A percentile compares a stretch with the other conserved stretches of the same genome.
These are phyloP conservation scores for Chloropsis hardwickii DNA, from an alignment of 2,113 vertebrate genomes.

Conservation along the genomic window DNA sequence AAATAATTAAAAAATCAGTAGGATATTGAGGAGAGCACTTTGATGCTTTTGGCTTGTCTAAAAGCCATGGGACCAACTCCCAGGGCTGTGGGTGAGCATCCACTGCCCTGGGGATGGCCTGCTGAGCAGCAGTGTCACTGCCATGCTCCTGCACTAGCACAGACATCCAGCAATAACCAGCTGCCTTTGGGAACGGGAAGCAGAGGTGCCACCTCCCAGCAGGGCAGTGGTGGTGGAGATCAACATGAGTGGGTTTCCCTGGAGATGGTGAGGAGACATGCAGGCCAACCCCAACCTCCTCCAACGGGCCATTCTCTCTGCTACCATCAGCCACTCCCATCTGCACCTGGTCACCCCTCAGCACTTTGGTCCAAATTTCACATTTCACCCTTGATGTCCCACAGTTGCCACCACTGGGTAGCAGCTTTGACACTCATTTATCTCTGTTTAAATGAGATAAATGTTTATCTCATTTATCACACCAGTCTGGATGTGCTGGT, in stretches of 20 bases:
- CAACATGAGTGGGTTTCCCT: background rate
- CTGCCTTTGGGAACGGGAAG: background rate
- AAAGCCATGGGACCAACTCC: background rate
- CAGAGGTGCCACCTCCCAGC: background rate
- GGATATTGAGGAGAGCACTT: background rate
- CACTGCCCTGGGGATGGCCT: background rate
- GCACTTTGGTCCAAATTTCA: background rate
- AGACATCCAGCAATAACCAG: background rate
- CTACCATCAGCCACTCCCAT: background rate
- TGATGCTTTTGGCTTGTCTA: background rate
- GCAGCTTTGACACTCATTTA: background rate
- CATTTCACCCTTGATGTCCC: background rate
- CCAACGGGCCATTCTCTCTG: background rate
- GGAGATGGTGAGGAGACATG: rapidly evolving
- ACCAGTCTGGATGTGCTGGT: background rate
- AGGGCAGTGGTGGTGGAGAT: background rate
- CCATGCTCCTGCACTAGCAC: background rate
- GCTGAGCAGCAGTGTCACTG: background rate
- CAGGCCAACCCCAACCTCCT: background rate
- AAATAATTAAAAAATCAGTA: background rate
- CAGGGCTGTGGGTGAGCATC: background rate
- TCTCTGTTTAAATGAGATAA: too few relatives aligned
- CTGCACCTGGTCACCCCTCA: background rate
- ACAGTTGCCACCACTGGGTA: background rate
- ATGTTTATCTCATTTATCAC: too few relatives aligned